Conservation (phyloP, 2,797 vertebrate genomes). For the Muraenolepis orangiensis region DNA sequence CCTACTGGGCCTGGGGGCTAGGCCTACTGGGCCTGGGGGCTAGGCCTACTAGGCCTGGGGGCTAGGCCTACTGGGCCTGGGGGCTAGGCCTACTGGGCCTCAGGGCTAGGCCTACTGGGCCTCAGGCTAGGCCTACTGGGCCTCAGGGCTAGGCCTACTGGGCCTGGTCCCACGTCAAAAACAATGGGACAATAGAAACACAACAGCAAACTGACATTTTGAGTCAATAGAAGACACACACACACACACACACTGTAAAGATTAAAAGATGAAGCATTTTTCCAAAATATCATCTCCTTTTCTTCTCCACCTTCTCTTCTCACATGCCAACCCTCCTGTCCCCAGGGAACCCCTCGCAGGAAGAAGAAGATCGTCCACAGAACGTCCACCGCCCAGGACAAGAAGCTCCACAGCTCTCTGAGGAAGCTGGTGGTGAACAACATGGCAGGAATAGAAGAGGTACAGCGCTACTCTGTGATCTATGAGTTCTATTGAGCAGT, state of each 20-base stretch:
- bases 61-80: neutral
- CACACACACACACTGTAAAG: neutral
- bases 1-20: neutral
- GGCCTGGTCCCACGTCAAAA: no score
- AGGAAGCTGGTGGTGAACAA: slow-evolving; percentile 98
- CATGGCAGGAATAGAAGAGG: slow-evolving; percentile 98
- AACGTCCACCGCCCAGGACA: slow-evolving; percentile 97
- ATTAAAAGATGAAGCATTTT: neutral
- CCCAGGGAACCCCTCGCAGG: slow-evolving; percentile 92
- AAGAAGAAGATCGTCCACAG: slow-evolving; percentile 99
- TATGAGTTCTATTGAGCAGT: no score
- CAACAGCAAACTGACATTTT: no score
- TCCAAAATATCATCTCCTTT: neutral
- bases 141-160: neutral
- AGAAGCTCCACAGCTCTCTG: slow-evolving; percentile 96
- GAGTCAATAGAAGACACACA: no score
- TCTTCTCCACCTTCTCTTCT: neutral
- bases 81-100: neutral
- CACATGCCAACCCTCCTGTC: slow-evolving; percentile 22
- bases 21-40: neutral
- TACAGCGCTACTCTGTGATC: slow-evolving; percentile 55
- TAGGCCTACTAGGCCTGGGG: neutral
- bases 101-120: neutral
- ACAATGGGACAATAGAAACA: no score
- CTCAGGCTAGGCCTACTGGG: no score